Evolutionary conservation across 2,797 vertebrate species (phyloP), one percentile per base, ranked within the genome.

Genomic region (Centroberyx gerrardi): DNA sequence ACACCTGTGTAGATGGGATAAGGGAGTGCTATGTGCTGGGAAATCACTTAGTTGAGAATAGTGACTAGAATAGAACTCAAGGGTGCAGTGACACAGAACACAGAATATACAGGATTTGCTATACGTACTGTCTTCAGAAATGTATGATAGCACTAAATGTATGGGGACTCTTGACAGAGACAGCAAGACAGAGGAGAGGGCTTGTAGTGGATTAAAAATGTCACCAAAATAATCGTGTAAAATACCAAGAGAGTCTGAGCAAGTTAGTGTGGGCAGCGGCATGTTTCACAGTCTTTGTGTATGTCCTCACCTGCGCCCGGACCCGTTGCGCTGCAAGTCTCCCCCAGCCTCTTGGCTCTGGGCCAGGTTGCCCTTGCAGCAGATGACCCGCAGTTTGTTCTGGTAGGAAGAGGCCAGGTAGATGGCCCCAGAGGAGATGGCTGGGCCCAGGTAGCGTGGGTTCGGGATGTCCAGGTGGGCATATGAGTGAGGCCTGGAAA

Each of bases 371-470:
- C 98, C 98, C 80, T 99, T 99, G 85, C 98, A 99, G 94, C 98
- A 99, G 80, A 99, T 99, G 73, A 99, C 96, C 80, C 98, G 91
- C 60, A 99, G 85, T 85, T 99, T 99, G 91, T 99, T 99, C 91
- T 99, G 98, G 92, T 99, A 99, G 22, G 98, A 99, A 3, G 97
- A 99, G 5, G 97, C 97, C 94, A 99, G 78, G 92, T 99, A 99
- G 82, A 99, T 97, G 0, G 97, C 98, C 49, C 98, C 97, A 0
- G 97, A 97, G 49, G 98, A 99, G 88, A 99, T 99, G 12, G 98
- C 98, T 1, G 98, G 98, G 73, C 98, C 98, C 33, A 99, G 96
- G 88, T 98, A 99, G 52, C 97, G 97, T 0, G 97, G 97, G 83
- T 96, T 99, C 0, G 97, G 97, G 65, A 99, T 98, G 88, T 98